Evolutionary conservation across 2,113 vertebrate genomes (phyloP).

Genomic region (Dicerorhinus sumatrensis): DNA sequence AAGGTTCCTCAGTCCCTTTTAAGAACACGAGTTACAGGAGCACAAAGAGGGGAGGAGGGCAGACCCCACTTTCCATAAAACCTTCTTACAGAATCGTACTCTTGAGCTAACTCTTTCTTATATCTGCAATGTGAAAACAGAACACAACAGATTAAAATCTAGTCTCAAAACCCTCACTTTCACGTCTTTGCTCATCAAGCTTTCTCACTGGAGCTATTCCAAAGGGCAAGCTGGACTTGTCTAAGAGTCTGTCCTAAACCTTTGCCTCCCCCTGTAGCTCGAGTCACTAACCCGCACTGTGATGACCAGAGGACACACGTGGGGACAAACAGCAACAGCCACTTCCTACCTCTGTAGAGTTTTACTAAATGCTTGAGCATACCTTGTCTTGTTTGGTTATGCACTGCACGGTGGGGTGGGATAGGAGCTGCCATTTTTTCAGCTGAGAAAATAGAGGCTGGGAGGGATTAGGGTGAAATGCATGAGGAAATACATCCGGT

Average conservation of each 20-base stretch:
- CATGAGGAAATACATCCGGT: background rate
- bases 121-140: background rate
- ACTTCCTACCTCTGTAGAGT: background rate
- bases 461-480: background rate
- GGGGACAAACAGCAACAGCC: background rate
- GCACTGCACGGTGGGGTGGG: background rate
- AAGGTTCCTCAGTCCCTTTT: background rate
- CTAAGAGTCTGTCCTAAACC: background rate
- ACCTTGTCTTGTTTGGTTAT: background rate
- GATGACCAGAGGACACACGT: background rate
- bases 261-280: background rate
- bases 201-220: background rate
- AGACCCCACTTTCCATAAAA: background rate
- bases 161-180: background rate
- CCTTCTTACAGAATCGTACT: no score
- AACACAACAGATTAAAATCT: background rate
- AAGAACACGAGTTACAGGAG: background rate
- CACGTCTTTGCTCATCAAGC: background rate
- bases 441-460: background rate
- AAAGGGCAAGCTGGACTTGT: background rate
- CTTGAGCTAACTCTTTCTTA: background rate
- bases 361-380: background rate
- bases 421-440: background rate
- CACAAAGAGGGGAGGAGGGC: accelerated
- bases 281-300: background rate